A percentile compares a stretch with the other conserved stretches of the same genome.
These are phyloP conservation scores for Polypedilum pembai DNA, from an alignment of 1,140 invertebrate species.

Conservation along the genomic window DNA sequence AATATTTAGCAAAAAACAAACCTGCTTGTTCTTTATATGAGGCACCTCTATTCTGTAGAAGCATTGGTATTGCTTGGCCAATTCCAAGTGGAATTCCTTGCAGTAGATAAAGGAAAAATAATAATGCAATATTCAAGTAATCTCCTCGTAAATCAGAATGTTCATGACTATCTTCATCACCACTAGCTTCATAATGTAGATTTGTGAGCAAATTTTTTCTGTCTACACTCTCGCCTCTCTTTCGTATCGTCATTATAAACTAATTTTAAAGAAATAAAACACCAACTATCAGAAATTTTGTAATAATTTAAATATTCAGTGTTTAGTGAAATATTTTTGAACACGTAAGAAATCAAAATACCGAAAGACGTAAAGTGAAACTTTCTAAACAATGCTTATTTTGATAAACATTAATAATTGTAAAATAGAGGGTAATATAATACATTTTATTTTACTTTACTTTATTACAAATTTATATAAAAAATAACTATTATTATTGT, in stretches of 20 bases:
- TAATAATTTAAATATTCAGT: no score
- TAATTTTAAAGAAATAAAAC: no score
- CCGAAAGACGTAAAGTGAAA: no score
- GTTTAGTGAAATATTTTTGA: no score
- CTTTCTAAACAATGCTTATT: no score
- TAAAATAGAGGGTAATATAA: no score
- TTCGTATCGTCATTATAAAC: background rate
- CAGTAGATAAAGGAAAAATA: slow-evolving; percentile 87
- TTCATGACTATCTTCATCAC: slow-evolving; percentile 33
- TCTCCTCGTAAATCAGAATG: slow-evolving; percentile 60
- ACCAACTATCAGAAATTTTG: no score
- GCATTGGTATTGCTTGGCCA: slow-evolving; percentile 86
- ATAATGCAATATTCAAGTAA: slow-evolving; percentile 67
- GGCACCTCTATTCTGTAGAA: slow-evolving; percentile 22
- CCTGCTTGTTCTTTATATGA: slow-evolving; percentile 28
- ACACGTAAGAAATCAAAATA: no score
- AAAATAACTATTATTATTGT: no score
- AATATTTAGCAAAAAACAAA: background rate
- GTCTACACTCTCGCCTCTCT: background rate
- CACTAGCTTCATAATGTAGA: background rate
- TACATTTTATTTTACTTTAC: no score
- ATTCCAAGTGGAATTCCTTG: slow-evolving; percentile 96
- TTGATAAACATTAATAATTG: no score
- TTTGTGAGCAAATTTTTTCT: background rate
- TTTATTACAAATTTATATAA: no score